A percentile compares a stretch with the other conserved stretches of the same genome.
phyloP scores from a whole-genome alignment of 1,140 invertebrate species.

The Aculops lycopersici region DNA sequence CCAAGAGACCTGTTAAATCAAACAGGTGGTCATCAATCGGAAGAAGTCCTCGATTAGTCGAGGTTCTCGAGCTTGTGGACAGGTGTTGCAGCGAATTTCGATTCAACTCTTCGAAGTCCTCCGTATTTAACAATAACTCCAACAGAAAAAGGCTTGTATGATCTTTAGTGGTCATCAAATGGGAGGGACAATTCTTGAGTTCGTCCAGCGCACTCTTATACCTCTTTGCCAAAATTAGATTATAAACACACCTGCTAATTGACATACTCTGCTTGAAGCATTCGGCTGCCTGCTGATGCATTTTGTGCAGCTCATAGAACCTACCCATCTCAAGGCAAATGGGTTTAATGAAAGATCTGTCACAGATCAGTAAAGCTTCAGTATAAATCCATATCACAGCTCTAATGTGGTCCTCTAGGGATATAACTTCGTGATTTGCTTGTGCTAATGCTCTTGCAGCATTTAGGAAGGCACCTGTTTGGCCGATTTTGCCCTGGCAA shows the following conservation, averaged over 20 bases:
- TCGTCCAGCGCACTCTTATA: conserved; percentile 1
- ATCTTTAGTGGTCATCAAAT: background rate
- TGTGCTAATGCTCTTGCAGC: background rate
- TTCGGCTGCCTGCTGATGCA: background rate
- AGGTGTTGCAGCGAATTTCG: background rate
- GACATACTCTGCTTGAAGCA: background rate
- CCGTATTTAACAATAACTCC: background rate
- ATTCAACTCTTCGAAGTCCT: background rate
- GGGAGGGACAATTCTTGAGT: conserved; percentile 2
- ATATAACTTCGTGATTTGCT: background rate
- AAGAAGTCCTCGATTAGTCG: background rate
- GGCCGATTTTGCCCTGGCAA: background rate
- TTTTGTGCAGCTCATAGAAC: background rate
- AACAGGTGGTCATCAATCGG: background rate
- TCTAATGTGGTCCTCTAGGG: background rate
- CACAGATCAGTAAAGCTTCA: background rate
- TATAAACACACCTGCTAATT: background rate
- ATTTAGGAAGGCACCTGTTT: background rate
- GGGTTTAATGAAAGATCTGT: background rate
- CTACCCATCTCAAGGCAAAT: background rate
- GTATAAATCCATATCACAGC: background rate
- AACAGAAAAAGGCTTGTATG: background rate
- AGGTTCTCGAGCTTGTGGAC: background rate
- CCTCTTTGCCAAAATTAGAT: background rate
- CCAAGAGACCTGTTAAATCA: background rate